Base-by-base conservation (phyloP, 2,888 invertebrate species). In the Sphaerophoria rueppellii region DNA sequence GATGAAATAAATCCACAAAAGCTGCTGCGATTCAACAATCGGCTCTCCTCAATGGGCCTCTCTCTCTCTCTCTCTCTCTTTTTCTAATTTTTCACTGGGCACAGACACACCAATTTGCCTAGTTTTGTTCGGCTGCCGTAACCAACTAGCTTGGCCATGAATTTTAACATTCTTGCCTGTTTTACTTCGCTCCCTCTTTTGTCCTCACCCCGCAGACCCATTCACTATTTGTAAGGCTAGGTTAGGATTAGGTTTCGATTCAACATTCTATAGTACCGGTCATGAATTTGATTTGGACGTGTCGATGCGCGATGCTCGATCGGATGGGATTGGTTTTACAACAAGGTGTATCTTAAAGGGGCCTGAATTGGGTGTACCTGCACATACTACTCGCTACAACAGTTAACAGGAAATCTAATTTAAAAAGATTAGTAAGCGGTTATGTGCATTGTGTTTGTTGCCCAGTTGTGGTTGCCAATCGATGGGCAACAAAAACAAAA, bases 401-500 rank as follows among this genome's bases (percentile, higher is more conserved):
- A 85, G 85, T 81, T 85, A 85, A 85, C 85, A 85, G 85, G 85
- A 85, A 85, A 85, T 85, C 85, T 85, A 81, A 85, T 85, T 85
- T 85, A 76, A 85, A 77, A 65, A 77, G 76, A 81, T 85, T 85
- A 85, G 46, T 85, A 77, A 81, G 81, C 76, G 85, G 76, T 65
- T 48, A 50, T 16, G 50, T 32, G 37, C 11, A 4, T 12, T 12
- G 12, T 9, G 11, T 35, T 34, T 9, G 11, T 35, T 34, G 35
- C 55, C 4, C 43, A 12, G 43, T 43, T 9, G 43, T 12, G 43
- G 12, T 43, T 9, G 4, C 11, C 6, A 11, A 9, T 40, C 43
- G 43, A 9, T 43, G 43, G 4, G 43, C 6, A 11, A 4, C 9
- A 40, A 9, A 9, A 11, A 9, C 11, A 43, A 43, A 11, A 9